Base-by-base conservation (phyloP, 2,113 vertebrate species). In the Neofelis nebulosa region DNA sequence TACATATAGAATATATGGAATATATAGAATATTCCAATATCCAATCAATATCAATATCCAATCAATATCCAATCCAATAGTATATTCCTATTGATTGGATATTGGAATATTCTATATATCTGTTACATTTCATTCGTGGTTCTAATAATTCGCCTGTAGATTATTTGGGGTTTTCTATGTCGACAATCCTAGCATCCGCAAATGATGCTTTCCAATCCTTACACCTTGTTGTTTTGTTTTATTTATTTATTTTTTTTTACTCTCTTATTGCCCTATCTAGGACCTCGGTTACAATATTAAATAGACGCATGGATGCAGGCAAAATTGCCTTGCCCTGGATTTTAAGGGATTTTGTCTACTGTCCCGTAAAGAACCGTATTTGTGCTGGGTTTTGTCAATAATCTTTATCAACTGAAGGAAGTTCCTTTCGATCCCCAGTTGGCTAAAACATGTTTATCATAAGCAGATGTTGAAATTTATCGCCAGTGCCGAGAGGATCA, bases 281-380 rank as follows among this genome's bases (percentile, higher is more conserved):
- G 57, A 8, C 13, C 82, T 55, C 10, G 5, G 57, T 16, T 9
- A 57, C 33, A 2, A n/a, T 4, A 11, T 2, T 16, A 29, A 50
- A 7, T 1, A 27, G 52, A 55, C 0, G 0, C 8, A 0, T 0
- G 15, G 41, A 36, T 14, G 45, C 52, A 15, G 33, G 38, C 13
- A 63, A 45, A n/a, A 13, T 41, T 11, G 0, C 10, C 45, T 83
- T 33, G 3, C n/a, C 65, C 55, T 61, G 45, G 31, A 29, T n/a
- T 14, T 25, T 63, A 55, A 66, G 23, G 33, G 71, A 19, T 6
- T 15, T 31, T 41, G 89, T 38, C 92, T 4, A 0, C 29, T 27
- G 23, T 21, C 5, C 80, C 41, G 68, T 81, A 66, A 74, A 74
- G 90, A 91, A 61, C 16, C 16, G 11, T 11, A 41, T 18, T 19